These are phyloP conservation scores for Misgurnus mizolepis DNA, from an alignment of 2,113 vertebrate species.

Conservation along the genomic window DNA sequence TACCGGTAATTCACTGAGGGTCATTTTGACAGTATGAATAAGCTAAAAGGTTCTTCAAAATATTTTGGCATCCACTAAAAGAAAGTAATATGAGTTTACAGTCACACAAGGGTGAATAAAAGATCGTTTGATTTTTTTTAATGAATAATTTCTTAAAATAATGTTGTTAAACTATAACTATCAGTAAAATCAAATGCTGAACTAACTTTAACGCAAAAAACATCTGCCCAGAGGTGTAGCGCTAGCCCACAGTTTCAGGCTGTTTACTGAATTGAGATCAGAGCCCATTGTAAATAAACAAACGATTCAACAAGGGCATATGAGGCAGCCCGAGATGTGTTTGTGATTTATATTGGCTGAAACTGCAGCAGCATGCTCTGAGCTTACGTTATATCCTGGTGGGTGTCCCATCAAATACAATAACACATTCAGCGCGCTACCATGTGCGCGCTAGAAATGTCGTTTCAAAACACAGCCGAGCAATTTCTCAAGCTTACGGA, in stretches of 20 bases:
- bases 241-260: neutral
- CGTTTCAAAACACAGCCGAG: constrained; percentile 46
- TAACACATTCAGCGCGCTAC: constrained; percentile 46
- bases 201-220: too few relatives aligned
- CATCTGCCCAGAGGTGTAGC: neutral
- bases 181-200: too few relatives aligned
- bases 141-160: too few relatives aligned
- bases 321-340: constrained; percentile 32
- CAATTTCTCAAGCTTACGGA: constrained; percentile 47
- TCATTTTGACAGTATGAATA: too few relatives aligned
- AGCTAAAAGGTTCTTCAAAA: too few relatives aligned
- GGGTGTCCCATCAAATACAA: constrained; percentile 43
- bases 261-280: constrained; percentile 21
- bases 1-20: neutral
- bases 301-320: constrained; percentile 30
- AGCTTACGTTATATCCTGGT: constrained; percentile 39
- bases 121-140: too few relatives aligned
- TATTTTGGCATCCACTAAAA: too few relatives aligned
- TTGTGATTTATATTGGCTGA: constrained; percentile 43
- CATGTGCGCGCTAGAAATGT: constrained; percentile 54
- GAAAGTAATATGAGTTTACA: too few relatives aligned
- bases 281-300: constrained; percentile 33
- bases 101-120: too few relatives aligned
- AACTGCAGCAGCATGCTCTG: constrained; percentile 33
- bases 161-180: too few relatives aligned